Conservation (phyloP, 1,140 invertebrate species). For the Mya arenaria region DNA sequence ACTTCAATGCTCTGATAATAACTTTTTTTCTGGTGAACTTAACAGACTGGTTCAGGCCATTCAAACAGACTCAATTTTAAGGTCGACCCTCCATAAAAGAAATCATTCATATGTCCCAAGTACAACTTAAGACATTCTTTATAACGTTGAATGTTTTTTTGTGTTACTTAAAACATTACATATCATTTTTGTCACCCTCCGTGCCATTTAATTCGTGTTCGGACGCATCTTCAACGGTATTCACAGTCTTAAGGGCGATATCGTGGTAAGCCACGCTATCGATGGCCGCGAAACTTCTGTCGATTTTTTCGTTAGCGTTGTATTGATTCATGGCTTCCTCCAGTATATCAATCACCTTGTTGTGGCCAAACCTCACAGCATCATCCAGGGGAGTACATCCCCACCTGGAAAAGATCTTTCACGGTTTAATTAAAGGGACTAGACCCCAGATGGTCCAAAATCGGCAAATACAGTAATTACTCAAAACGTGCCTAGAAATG, state of each 20-base stretch:
- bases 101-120: too few relatives aligned
- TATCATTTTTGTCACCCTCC: too few relatives aligned
- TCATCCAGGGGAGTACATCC: conserved; percentile 93
- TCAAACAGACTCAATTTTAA: too few relatives aligned
- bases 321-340: conserved; percentile 13
- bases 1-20: too few relatives aligned
- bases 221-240: too few relatives aligned
- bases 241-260: conserved; percentile 21
- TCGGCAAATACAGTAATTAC: not conserved
- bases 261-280: conserved; percentile 25
- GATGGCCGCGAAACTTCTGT: conserved; percentile 11
- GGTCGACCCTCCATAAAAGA: too few relatives aligned
- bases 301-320: conserved; percentile 15
- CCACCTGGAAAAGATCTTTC: conserved; percentile 85
- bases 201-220: too few relatives aligned
- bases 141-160: too few relatives aligned
- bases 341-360: conserved; percentile 84
- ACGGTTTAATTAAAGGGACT: not conserved
- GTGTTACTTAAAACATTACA: too few relatives aligned
- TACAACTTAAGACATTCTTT: too few relatives aligned
- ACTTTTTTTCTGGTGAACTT: too few relatives aligned
- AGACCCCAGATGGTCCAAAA: not conserved
- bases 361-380: conserved; percentile 91
- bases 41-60: too few relatives aligned
- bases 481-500: not conserved